A percentile compares a stretch with the other conserved stretches of the same genome.
Conservation (phyloP, 2,797 vertebrate species). For the Austrolebias charrua region DNA sequence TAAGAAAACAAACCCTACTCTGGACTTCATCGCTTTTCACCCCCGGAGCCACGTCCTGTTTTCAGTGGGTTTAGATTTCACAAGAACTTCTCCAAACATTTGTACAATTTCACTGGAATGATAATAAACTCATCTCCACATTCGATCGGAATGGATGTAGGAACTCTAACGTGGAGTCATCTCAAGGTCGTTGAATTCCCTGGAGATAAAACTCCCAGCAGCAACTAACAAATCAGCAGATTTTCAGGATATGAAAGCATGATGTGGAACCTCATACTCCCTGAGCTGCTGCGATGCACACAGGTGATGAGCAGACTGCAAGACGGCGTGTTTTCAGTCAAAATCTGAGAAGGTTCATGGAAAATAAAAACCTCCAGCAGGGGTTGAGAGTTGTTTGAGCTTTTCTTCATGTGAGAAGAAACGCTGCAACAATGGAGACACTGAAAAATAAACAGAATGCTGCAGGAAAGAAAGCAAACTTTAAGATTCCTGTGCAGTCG, state of each 20-base stretch:
- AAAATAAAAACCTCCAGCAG: constrained; percentile 34
- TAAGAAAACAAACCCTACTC: background rate
- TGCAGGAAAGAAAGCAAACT: constrained; percentile 52
- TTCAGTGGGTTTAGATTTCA: background rate
- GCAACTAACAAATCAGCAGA: constrained; percentile 2
- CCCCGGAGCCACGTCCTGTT: constrained; percentile 33
- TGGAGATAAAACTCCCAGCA: background rate
- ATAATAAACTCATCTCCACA: background rate
- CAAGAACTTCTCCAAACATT: constrained; percentile 3
- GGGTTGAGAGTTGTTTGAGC: constrained; percentile 33
- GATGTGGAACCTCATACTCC: constrained; percentile 24
- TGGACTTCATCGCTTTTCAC: constrained; percentile 37
- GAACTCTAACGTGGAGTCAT: background rate
- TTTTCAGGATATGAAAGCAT: background rate
- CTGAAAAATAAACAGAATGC: constrained; percentile 42
- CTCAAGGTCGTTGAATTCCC: background rate
- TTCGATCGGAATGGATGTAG: background rate
- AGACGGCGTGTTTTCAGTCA: constrained; percentile 13
- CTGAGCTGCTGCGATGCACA: constrained; percentile 14
- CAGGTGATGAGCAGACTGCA: constrained; percentile 20
- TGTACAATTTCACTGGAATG: background rate
- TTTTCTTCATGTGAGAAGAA: constrained; percentile 29
- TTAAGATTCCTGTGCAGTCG: constrained; percentile 63
- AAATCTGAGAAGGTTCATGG: constrained; percentile 17
- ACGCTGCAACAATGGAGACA: constrained; percentile 21